phyloP scores from a whole-genome alignment of 2,888 invertebrate genomes.

The Gymnoscelis rufifasciata region DNA sequence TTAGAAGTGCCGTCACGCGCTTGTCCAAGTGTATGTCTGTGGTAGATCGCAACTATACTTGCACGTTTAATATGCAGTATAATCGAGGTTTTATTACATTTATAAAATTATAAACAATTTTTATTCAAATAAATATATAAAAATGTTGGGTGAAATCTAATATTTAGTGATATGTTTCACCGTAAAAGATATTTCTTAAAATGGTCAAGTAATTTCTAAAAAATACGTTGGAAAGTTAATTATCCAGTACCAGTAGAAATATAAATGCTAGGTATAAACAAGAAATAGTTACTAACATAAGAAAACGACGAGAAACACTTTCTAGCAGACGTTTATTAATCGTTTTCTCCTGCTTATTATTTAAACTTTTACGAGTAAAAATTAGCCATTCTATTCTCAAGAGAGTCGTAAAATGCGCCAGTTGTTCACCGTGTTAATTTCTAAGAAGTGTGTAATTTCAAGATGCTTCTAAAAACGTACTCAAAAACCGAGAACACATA shows the following conservation, averaged over 20 bases:
- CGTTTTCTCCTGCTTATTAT: slow-evolving; percentile 4
- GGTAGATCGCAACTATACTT: slow-evolving; percentile 35
- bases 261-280: background rate
- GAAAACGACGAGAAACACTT: background rate
- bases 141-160: too few species aligned
- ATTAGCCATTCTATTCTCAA: slow-evolving; percentile 5
- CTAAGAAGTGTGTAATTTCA: slow-evolving; percentile 14
- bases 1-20: slow-evolving; percentile 60
- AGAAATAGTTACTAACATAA: background rate
- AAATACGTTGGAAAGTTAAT: too few species aligned
- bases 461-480: slow-evolving; percentile 16
- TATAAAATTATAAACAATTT: too few species aligned
- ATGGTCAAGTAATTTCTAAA: too few species aligned
- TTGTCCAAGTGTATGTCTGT: slow-evolving; percentile 46
- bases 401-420: slow-evolving; percentile 14
- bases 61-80: slow-evolving; percentile 24
- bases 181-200: too few species aligned
- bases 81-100: too few species aligned
- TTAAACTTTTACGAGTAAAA: slow-evolving; percentile 3
- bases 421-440: slow-evolving; percentile 4
- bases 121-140: too few species aligned
- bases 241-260: too few species aligned
- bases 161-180: too few species aligned
- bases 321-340: background rate
- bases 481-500: slow-evolving; percentile 26